phyloP scores from a whole-genome alignment of 2,113 vertebrate species.

The Ciconia boyciana region DNA sequence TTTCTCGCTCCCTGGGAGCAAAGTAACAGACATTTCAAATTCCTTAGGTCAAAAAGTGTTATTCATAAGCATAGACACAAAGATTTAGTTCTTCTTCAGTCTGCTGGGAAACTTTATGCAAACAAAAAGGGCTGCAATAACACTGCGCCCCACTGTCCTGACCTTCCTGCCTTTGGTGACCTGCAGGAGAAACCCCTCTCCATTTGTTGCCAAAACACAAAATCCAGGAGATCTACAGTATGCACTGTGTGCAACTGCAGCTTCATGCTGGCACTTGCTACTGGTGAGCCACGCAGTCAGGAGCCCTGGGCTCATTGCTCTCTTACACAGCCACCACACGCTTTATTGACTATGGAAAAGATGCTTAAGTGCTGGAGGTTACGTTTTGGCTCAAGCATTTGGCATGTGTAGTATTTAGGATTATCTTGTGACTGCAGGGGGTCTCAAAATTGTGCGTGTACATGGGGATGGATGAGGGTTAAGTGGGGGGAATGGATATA shows the following conservation, averaged over 20 bases:
- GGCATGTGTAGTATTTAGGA: neutral
- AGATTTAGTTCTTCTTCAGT: slow-evolving; percentile 35
- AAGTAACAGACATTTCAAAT: slow-evolving; percentile 44
- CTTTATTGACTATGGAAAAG: neutral
- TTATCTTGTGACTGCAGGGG: neutral
- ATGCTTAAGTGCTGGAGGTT: neutral
- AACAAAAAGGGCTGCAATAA: slow-evolving; percentile 24
- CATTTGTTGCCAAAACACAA: neutral
- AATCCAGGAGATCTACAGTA: neutral
- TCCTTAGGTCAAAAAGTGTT: neutral
- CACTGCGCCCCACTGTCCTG: neutral
- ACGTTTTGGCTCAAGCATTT: neutral
- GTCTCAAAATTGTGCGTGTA: neutral
- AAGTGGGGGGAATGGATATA: neutral
- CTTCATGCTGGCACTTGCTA: rapidly evolving
- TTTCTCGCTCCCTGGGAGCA: neutral
- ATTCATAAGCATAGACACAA: neutral
- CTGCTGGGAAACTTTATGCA: slow-evolving; percentile 36
- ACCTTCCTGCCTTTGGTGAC: neutral
- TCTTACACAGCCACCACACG: neutral
- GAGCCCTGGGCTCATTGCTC: neutral
- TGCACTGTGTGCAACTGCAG: neutral
- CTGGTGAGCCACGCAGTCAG: neutral
- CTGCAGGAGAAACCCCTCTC: neutral
- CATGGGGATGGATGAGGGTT: neutral